Base-by-base conservation (phyloP, 2,113 vertebrate genomes). In the Platysteira castanea region DNA sequence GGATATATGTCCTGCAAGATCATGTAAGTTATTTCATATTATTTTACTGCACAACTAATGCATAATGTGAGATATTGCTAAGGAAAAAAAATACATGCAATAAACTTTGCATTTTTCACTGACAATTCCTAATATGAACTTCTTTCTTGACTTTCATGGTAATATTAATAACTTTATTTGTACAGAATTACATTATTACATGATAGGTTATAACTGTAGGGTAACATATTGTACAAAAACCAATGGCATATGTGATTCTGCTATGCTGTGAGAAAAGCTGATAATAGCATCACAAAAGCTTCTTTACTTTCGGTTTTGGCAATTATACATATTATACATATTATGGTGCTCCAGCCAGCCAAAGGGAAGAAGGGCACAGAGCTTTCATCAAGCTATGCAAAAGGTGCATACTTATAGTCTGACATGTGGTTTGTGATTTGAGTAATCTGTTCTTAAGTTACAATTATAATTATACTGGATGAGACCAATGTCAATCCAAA, bases 391-490 rank as follows among this genome's bases (percentile, higher is more conserved):
- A 83, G 53, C 68, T 59, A 49, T 78, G 35, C 14, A 59, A 88
- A 95, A 84, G 61, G 41, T 95, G n/a, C 75, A 41, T 63, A 41
- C 54, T 13, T 44, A 64, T 20, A 88, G 28, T 37, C 28, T 3
- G 56, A 91, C 80, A 96, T 65, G 74, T 93, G 88, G 64, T 41
- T 95, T 71, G 46, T 94, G 50, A 96, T 95, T 92, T 94, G 59
- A 95, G 86, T 95, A 97, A 97, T 84, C 81, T 83, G 28, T 88
- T 93, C 63, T 94, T 95, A 96, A 95, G 31, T 96, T 95, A 60
- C 71, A 96, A 96, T 90, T 95, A 95, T 96, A 96, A 97, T 97
- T 94, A 95, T 84, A 93, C 69, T 83, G 71, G 89, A 94, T 92
- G 39, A 96, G 27, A 50, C 64, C 27, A 89, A 39, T 71, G 46